Evolutionary conservation across 2,113 vertebrate species (phyloP).

Genomic region (Nesoenas mayeri): DNA sequence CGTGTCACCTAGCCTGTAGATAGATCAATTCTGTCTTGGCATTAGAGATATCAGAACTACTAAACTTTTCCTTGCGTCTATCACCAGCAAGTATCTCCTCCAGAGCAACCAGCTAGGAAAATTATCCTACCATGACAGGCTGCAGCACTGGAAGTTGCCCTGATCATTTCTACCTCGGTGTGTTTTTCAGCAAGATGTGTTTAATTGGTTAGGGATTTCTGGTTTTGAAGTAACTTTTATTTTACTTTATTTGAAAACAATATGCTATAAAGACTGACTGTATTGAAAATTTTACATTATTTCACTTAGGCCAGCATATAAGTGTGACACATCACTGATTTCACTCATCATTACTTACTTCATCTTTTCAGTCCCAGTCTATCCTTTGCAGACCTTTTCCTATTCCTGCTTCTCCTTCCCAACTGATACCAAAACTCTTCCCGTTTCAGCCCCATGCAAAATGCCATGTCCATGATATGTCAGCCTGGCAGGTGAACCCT

Average conservation of each 20-base stretch:
- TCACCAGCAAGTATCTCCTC: neutral
- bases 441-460: neutral
- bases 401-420: neutral
- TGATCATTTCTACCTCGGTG: neutral
- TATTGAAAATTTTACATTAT: neutral
- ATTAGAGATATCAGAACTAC: neutral
- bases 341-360: neutral
- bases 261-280: neutral
- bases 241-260: slow-evolving; percentile 22
- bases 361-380: neutral
- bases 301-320: neutral
- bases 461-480: neutral
- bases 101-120: slow-evolving; percentile 6
- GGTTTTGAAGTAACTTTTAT: neutral
- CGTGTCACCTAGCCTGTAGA: neutral
- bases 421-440: neutral
- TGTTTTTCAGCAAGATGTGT: slow-evolving; percentile 17
- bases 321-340: neutral
- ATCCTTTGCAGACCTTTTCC: neutral
- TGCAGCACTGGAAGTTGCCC: neutral
- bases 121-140: neutral
- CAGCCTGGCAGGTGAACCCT: neutral
- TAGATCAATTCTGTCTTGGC: neutral
- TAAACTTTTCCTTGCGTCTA: neutral
- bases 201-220: neutral